These are phyloP conservation scores for Knipowitschia caucasica DNA, from an alignment of 2,797 vertebrate species.

Conservation along the genomic window DNA sequence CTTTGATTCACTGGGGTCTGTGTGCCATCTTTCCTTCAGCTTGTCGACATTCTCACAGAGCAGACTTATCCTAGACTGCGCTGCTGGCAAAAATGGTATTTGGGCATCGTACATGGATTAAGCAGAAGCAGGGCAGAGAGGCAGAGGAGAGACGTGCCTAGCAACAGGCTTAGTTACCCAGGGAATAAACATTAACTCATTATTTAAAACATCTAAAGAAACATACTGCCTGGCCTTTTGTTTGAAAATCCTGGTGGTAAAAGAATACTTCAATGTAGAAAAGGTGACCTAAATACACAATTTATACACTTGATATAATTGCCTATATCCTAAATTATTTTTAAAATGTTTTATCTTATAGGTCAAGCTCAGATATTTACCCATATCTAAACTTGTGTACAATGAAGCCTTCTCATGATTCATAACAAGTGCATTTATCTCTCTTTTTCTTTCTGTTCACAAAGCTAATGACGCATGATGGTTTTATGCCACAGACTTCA, in stretches of 20 bases:
- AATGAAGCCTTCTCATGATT: too few relatives aligned
- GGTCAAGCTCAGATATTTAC: too few relatives aligned
- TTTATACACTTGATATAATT: too few relatives aligned
- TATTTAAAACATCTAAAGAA: slow-evolving; percentile 30
- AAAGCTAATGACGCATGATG: too few relatives aligned
- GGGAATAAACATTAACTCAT: slow-evolving; percentile 38
- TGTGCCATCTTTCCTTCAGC: slow-evolving; percentile 2
- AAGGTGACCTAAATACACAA: too few relatives aligned
- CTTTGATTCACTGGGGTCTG: slow-evolving; percentile 20
- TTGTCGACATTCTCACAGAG: slow-evolving; percentile 17
- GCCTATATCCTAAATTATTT: too few relatives aligned
- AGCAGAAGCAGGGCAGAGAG: slow-evolving; percentile 21
- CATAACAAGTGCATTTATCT: too few relatives aligned
- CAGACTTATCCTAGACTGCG: neutral
- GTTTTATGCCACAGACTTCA: neutral
- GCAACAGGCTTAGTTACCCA: slow-evolving; percentile 68
- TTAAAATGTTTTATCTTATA: too few relatives aligned
- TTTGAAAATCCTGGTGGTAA: neutral
- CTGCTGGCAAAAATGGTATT: slow-evolving; percentile 18
- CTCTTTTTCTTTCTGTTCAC: too few relatives aligned
- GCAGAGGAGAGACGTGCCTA: slow-evolving; percentile 43
- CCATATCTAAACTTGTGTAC: too few relatives aligned
- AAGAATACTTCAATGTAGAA: neutral
- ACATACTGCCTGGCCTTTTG: slow-evolving; percentile 10
- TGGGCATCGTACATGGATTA: slow-evolving; percentile 29